Percentiles rank a stretch among this genome's conserved stretches.
These are phyloP conservation scores for Procavia capensis DNA, from an alignment of 2,113 vertebrate genomes.

Conservation along the genomic window DNA sequence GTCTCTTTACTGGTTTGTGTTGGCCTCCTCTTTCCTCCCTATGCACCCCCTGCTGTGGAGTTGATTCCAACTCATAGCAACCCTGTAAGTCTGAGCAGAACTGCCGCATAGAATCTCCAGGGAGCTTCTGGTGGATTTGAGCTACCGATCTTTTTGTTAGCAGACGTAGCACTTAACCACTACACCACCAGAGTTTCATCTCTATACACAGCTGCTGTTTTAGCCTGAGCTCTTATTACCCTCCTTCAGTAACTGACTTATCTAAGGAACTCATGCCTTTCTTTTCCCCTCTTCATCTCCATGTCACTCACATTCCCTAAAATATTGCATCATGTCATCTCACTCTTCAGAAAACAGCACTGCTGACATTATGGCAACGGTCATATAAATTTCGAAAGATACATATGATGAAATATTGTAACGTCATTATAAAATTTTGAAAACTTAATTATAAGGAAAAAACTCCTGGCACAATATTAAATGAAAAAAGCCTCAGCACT, in stretches of 20 bases:
- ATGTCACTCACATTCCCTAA: background rate
- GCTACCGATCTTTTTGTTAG: too few relatives aligned
- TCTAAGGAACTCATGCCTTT: background rate
- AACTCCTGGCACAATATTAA: background rate
- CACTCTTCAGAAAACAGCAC: background rate
- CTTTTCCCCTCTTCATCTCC: background rate
- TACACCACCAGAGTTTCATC: too few relatives aligned
- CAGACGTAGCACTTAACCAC: too few relatives aligned
- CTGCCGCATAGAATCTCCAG: too few relatives aligned
- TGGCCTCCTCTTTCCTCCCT: background rate
- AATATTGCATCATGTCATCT: background rate
- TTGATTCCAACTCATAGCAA: too few relatives aligned
- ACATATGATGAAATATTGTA: background rate
- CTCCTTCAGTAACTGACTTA: background rate
- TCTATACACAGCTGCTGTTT: background rate
- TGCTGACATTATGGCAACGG: background rate
- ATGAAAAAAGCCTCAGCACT: background rate
- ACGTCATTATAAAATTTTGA: background rate
- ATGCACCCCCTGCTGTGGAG: too few relatives aligned
- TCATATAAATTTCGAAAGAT: background rate
- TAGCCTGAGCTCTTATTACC: background rate
- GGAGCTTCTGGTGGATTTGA: too few relatives aligned
- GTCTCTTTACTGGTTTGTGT: background rate
- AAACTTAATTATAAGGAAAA: background rate
- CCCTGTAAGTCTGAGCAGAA: too few relatives aligned